Percentiles rank a stretch among this genome's conserved stretches.
These are phyloP conservation scores for Zaprionus vittiger DNA, from an alignment of 1,140 invertebrate species.

Conservation along the genomic window DNA sequence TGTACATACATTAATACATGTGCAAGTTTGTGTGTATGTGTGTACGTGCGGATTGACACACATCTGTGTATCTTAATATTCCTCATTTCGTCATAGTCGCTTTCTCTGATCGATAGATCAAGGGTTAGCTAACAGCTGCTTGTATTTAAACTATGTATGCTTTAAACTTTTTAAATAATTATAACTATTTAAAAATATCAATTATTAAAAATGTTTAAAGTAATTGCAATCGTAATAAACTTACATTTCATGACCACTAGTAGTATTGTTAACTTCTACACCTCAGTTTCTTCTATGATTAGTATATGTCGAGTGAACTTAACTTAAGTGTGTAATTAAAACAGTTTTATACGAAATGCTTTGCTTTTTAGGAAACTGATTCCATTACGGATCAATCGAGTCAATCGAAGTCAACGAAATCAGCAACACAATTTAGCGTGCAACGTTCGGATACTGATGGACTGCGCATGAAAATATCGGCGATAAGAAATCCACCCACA, in stretches of 20 bases:
- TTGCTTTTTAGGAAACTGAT: slow-evolving; percentile 63
- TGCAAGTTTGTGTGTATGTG: slow-evolving; percentile 1
- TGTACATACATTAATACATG: background rate
- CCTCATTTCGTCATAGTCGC: slow-evolving; percentile 3
- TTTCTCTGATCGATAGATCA: slow-evolving; percentile 6
- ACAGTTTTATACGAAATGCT: slow-evolving; percentile 1
- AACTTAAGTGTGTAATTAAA: background rate
- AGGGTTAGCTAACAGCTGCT: background rate
- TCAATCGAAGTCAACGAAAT: slow-evolving; percentile 74
- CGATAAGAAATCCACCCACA: slow-evolving; percentile 66
- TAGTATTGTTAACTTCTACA: background rate
- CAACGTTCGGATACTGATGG: slow-evolving; percentile 80
- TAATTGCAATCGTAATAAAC: background rate
- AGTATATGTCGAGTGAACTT: slow-evolving; percentile 4
- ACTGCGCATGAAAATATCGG: slow-evolving; percentile 82
- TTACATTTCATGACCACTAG: background rate
- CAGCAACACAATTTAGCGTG: slow-evolving; percentile 81
- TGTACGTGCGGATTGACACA: slow-evolving; percentile 5
- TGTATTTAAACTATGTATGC: background rate
- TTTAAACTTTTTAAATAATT: background rate
- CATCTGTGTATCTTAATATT: slow-evolving; percentile 3
- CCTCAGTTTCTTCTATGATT: background rate
- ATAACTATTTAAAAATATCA: background rate
- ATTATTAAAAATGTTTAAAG: background rate
- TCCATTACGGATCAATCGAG: slow-evolving; percentile 79